A percentile compares a stretch with the other conserved stretches of the same genome.
Conservation (phyloP, 2,797 vertebrate genomes). For the Anisognathus igniventris region DNA sequence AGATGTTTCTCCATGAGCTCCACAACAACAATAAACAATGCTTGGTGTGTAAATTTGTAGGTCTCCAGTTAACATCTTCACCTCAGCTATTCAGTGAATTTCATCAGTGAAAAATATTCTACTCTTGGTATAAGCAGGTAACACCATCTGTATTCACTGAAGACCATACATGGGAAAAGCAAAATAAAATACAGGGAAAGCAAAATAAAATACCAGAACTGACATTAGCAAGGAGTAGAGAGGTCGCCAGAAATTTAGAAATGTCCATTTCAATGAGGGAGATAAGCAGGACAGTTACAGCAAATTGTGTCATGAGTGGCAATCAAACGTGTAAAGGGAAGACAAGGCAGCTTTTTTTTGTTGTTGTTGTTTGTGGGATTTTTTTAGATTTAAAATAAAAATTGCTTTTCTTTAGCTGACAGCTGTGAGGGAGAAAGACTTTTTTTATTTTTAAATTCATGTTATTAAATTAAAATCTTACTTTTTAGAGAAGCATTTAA, state of each 20-base stretch:
- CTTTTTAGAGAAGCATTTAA: background rate
- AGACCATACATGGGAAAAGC: background rate
- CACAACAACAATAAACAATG: background rate
- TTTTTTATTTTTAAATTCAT: background rate
- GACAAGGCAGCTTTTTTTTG: background rate
- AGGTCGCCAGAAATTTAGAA: background rate
- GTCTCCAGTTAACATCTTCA: background rate
- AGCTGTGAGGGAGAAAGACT: background rate
- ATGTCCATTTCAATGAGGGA: background rate
- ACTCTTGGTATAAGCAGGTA: background rate
- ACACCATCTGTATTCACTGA: background rate
- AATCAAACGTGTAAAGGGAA: background rate
- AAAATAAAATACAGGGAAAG: background rate
- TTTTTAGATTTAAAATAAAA: background rate
- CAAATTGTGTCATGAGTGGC: background rate
- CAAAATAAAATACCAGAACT: background rate
- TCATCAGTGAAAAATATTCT: background rate
- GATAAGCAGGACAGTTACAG: conserved; percentile 4
- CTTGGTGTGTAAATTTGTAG: background rate
- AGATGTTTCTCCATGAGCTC: background rate
- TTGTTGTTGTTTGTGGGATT: background rate
- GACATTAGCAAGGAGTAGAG: background rate
- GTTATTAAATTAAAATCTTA: conserved; percentile 17
- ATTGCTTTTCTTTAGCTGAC: background rate
- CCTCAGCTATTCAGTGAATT: background rate